Percentiles rank a stretch among this genome's conserved stretches.
Evolutionary conservation across 2,888 invertebrate species (phyloP).

Genomic region (Hesperia comma): DNA sequence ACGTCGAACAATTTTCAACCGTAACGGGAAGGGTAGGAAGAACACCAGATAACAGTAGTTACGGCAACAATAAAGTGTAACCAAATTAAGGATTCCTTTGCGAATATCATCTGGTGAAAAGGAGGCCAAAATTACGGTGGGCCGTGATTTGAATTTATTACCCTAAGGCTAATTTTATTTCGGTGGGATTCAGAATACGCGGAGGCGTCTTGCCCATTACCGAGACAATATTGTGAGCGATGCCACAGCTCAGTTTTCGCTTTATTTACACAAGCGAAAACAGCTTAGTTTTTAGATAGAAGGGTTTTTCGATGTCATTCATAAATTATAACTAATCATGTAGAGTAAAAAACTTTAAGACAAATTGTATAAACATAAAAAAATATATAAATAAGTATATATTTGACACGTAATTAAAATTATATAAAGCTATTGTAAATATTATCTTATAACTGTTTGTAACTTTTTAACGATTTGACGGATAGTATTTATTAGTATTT

Average conservation of each 20-base stretch:
- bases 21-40: slow-evolving; percentile 50
- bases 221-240: slow-evolving; percentile 68
- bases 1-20: slow-evolving; percentile 43
- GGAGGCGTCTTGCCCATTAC: slow-evolving; percentile 60
- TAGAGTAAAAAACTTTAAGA: no score
- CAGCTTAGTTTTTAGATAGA: no score
- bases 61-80: slow-evolving; percentile 74
- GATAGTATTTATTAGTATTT: no score
- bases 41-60: slow-evolving; percentile 55
- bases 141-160: slow-evolving; percentile 82
- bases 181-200: slow-evolving; percentile 60
- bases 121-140: slow-evolving; percentile 73
- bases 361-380: no score
- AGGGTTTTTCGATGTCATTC: no score
- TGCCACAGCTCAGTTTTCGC: slow-evolving; percentile 49
- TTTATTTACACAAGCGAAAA: slow-evolving; percentile 16
- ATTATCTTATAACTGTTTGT: no score
- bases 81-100: slow-evolving; percentile 77
- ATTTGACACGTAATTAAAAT: no score
- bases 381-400: no score
- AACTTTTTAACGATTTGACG: no score
- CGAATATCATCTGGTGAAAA: slow-evolving; percentile 75
- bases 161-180: slow-evolving; percentile 79
- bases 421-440: no score
- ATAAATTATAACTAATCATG: no score